Percentiles rank a stretch among this genome's conserved stretches.
These are phyloP conservation scores for Strongylocentrotus purpuratus DNA, from an alignment of 35 echinoderm and acorn worm species.

Conservation along the genomic window DNA sequence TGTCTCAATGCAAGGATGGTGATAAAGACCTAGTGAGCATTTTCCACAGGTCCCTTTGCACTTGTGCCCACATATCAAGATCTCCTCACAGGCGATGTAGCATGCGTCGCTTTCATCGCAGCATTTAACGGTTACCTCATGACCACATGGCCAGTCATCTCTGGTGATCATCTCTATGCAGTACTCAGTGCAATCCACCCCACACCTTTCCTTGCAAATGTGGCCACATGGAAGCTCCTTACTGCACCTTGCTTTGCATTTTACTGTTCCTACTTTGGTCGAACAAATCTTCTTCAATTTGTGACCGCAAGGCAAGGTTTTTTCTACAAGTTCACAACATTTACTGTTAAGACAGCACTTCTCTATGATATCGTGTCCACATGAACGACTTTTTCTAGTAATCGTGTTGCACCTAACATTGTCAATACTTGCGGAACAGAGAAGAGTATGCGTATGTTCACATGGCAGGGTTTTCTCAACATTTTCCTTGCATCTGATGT, in stretches of 20 bases:
- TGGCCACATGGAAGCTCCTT: conserved; percentile 64
- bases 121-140: conserved; percentile 69
- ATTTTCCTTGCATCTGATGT: too few relatives aligned
- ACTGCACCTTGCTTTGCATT: too few relatives aligned
- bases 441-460: conserved; percentile 46
- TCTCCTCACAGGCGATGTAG: conserved; percentile 37
- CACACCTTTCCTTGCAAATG: conserved; percentile 38
- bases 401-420: not conserved
- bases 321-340: conserved; percentile 17
- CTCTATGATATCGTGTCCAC: conserved; percentile 39
- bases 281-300: not conserved
- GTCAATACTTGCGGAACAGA: conserved; percentile 26
- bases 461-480: too few relatives aligned
- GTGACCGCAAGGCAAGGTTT: conserved; percentile 46
- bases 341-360: conserved; percentile 48
- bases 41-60: conserved; percentile 39
- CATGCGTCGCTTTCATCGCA: conserved; percentile 54
- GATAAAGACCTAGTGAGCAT: not conserved
- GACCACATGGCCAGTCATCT: conserved; percentile 71
- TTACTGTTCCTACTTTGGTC: not conserved
- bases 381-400: not conserved
- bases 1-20: conserved; percentile 43
- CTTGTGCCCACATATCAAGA: too few relatives aligned
- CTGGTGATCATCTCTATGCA: conserved; percentile 2
- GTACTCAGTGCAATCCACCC: conserved; percentile 23